Base-by-base conservation (phyloP, 1,140 invertebrate species). In the Zaprionus camerounensis region DNA sequence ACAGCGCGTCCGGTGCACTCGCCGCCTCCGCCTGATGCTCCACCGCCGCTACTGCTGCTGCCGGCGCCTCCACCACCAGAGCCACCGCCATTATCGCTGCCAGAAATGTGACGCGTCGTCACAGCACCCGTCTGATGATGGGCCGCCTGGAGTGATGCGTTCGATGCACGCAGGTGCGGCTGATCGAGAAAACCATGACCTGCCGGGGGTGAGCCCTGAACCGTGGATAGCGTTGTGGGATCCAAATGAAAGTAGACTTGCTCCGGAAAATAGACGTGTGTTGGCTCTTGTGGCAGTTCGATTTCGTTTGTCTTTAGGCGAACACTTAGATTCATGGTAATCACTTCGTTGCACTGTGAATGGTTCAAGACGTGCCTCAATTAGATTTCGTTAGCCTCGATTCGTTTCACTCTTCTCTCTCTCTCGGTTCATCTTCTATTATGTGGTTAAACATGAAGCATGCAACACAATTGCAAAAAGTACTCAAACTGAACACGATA, bases 301-400 rank as follows among this genome's bases (percentile, higher is more conserved):
- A 93, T 87, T 79, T 93, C 93, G 49, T 93, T 93, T 79, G 94
- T 93, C 90, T 94, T 94, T 68, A 94, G 93, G 71, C 94, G 92
- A 70, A 94, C 93, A 87, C 94, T 93, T 81, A 93, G 88, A 91
- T 93, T 93, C 91, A 94, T 93, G 65, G 93, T 93, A 72, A 93
- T 93, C 71, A 93, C 81, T 91, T 93, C 91, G 67, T 81, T 90
- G 85, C 84, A 90, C 84, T 88, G 81, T n/a, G 44, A 56, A 46
- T 31, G 61, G 5, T 38, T 20, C 28, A 64, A 59, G 9, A 74
- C 55, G 66, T 20, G 38, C 34, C 2, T 1, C 13, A 26, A 56
- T 49, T 68, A 56, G 4, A 13, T 87, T 53, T 49, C 22, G 17
- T 12, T 36, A 15, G 26, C 51, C 17, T 46, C n/a, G 58, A 53